These are phyloP conservation scores for Chionoecetes opilio DNA, from an alignment of 1,140 invertebrate genomes.

Conservation along the genomic window DNA sequence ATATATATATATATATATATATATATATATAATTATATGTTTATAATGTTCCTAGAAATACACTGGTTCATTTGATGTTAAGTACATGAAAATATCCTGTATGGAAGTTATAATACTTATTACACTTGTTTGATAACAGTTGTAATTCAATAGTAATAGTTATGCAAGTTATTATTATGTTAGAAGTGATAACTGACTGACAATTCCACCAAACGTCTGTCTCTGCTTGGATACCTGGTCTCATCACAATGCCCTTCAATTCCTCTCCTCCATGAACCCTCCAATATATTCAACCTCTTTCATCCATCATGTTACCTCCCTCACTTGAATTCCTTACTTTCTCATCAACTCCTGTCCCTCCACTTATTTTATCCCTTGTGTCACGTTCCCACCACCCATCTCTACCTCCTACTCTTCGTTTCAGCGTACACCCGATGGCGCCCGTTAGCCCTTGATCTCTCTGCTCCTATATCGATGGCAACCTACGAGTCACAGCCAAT, in stretches of 20 bases:
- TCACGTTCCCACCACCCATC: background rate
- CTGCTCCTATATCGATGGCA: background rate
- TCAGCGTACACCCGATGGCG: background rate
- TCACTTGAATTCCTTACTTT: background rate
- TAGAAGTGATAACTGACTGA: too few relatives aligned
- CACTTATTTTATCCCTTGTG: background rate
- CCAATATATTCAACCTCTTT: background rate
- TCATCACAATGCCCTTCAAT: background rate
- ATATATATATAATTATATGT: too few relatives aligned
- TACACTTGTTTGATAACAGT: too few relatives aligned
- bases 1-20: too few relatives aligned
- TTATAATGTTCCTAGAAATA: too few relatives aligned
- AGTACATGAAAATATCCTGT: too few relatives aligned
- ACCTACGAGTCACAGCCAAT: background rate
- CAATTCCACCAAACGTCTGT: too few relatives aligned
- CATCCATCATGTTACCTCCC: background rate
- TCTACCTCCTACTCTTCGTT: background rate
- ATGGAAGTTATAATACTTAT: too few relatives aligned
- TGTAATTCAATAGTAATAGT: too few relatives aligned
- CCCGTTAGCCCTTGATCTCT: background rate
- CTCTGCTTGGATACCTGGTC: background rate
- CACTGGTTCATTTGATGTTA: too few relatives aligned
- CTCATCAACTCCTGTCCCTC: background rate
- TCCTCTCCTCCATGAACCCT: background rate
- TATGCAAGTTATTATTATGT: too few relatives aligned